Evolutionary conservation across 2,888 invertebrate species (phyloP), one percentile per base, ranked within the genome.

Genomic region (Aethes cnicana): DNA sequence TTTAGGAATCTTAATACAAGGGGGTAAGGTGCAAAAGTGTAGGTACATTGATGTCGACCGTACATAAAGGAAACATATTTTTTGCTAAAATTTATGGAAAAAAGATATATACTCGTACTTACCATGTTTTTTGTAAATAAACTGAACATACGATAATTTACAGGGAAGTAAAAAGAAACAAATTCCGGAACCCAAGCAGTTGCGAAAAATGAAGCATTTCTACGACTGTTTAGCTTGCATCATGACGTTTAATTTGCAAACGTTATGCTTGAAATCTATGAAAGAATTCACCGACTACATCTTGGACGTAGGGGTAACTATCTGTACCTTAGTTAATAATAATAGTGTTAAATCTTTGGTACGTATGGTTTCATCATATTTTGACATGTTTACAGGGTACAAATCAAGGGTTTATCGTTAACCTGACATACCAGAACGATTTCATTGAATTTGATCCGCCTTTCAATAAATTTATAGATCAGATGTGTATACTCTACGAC

Each of bases 181-280:
- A 59, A 89, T 96, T 47, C 95, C 95, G 0, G 92, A 92, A 55
- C 90, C 92, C 0, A 88, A 91, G 37, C 92, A 94, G 58, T 91
- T 90, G 11, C 90, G 90, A n/a, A 91, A 92, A 72, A 92, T 95
- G 77, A 92, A 91, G 62, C 92, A 93, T 36, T 97, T 97, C 79
- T 97, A 95, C 75, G 95, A 97, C 75, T 95, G 96, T 64, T 92
- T 97, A 1, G 94, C 95, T 0, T 94, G 94, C 20, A 90, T 97
- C 28, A 98, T 98, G 98, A 95, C 96, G 0, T 94, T 93, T 64
- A 96, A 97, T 66, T 84, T 98, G 47, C 96, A 97, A 75, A 92
- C 92, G 17, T 78, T 98, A 18, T 95, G 96, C 61, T 85, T 96
- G 30, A 92, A 94, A 62, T 97, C 97, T 4, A 91, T 97, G 66